Percentiles rank a stretch among this genome's conserved stretches.
These are phyloP conservation scores for Nipponia nippon DNA, from an alignment of 2,113 vertebrate genomes.

Conservation along the genomic window DNA sequence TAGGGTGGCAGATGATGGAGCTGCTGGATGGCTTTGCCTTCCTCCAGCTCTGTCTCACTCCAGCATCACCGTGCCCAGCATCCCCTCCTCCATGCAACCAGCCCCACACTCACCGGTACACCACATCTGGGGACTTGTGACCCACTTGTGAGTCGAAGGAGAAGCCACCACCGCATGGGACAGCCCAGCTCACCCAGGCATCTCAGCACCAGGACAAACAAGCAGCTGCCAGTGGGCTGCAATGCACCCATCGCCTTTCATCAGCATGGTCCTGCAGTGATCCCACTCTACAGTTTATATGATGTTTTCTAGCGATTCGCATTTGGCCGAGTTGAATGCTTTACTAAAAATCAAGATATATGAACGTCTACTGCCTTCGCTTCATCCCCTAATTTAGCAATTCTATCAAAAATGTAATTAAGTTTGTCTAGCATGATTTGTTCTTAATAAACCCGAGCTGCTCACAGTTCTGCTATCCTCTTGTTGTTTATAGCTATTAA, in stretches of 20 bases:
- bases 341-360: background rate
- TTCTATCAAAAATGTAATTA: slow-evolving; percentile 33
- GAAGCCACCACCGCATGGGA: rapidly evolving
- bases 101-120: background rate
- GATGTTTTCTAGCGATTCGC: background rate
- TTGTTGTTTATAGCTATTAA: background rate
- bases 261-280: rapidly evolving
- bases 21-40: background rate
- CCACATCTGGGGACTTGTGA: background rate
- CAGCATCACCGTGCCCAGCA: background rate
- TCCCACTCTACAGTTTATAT: background rate
- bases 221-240: background rate
- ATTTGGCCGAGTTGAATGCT: background rate
- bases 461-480: background rate
- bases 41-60: background rate
- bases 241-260: background rate
- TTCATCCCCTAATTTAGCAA: slow-evolving; percentile 9
- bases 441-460: slow-evolving; percentile 1
- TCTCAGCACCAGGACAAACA: background rate
- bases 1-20: background rate
- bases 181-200: background rate
- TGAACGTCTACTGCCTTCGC: background rate
- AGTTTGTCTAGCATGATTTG: slow-evolving; percentile 35
- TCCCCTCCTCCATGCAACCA: background rate
- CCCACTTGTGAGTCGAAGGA: background rate